Conservation (phyloP, 2,888 invertebrate species). For the Atrina japonica region DNA sequence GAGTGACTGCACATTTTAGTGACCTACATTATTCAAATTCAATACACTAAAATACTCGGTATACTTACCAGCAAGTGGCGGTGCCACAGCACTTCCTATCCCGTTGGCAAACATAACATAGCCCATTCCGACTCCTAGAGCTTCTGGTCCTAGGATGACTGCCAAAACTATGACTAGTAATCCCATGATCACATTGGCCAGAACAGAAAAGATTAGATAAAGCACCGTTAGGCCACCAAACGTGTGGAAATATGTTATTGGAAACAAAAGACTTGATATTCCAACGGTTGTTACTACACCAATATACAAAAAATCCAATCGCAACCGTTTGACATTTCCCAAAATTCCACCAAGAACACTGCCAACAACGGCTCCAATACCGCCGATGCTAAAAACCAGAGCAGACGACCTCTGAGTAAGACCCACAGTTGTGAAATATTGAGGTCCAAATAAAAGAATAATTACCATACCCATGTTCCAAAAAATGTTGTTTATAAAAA, state of each 20-base stretch:
- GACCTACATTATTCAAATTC: too few relatives aligned
- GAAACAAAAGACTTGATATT: constrained; percentile 47
- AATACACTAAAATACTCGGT: too few relatives aligned
- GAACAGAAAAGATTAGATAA: constrained; percentile 21
- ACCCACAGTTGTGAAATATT: constrained; percentile 58
- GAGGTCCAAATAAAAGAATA: constrained; percentile 64
- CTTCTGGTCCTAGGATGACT: constrained; percentile 67
- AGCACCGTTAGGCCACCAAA: constrained; percentile 28
- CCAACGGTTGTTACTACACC: constrained; percentile 60
- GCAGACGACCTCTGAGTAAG: constrained; percentile 40
- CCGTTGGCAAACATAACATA: constrained; percentile 74
- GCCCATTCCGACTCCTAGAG: constrained; percentile 69
- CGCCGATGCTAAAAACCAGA: constrained; percentile 29
- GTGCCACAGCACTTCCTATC: constrained; percentile 61
- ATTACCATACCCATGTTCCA: constrained; percentile 69
- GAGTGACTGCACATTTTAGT: too few relatives aligned
- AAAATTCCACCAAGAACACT: constrained; percentile 68
- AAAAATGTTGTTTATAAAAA: constrained; percentile 67
- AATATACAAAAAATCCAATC: constrained; percentile 60
- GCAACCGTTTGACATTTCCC: constrained; percentile 61
- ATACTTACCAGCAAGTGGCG: constrained; percentile 38
- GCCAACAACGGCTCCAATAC: constrained; percentile 53
- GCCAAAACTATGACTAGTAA: constrained; percentile 67
- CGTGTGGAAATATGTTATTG: constrained; percentile 46
- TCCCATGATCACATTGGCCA: constrained; percentile 68